A percentile compares a stretch with the other conserved stretches of the same genome.
These are phyloP conservation scores for Gobio gobio DNA, from an alignment of 2,113 vertebrate genomes.

Conservation along the genomic window DNA sequence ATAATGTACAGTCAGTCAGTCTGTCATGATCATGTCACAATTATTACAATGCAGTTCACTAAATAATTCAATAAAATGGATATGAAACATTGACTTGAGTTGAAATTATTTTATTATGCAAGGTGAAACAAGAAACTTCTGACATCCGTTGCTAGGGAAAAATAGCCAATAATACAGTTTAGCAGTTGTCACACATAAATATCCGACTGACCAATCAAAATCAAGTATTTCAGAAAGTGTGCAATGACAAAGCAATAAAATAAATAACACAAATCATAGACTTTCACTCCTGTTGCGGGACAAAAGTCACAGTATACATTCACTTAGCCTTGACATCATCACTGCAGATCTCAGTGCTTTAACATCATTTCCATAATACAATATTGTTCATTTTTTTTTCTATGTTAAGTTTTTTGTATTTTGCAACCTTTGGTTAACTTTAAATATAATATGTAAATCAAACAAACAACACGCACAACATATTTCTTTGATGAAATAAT, in stretches of 20 bases:
- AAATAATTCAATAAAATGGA: background rate
- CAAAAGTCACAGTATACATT: constrained; percentile 12
- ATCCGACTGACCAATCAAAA: background rate
- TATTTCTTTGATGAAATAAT: background rate
- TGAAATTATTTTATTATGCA: background rate
- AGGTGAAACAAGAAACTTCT: background rate
- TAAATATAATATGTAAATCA: background rate
- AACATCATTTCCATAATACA: background rate
- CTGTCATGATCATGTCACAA: background rate
- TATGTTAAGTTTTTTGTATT: background rate
- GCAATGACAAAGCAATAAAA: background rate
- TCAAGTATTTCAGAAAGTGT: background rate
- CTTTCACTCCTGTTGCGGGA: background rate
- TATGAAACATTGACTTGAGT: background rate
- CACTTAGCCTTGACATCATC: background rate
- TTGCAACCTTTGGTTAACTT: background rate
- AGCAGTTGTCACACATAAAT: background rate
- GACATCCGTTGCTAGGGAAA: too few relatives aligned
- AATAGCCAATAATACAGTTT: too few relatives aligned
- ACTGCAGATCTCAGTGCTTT: background rate
- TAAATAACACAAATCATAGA: background rate
- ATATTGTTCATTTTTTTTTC: background rate
- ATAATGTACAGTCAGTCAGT: too few relatives aligned
- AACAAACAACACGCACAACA: constrained; percentile 3
- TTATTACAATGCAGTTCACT: background rate